A percentile compares a stretch with the other conserved stretches of the same genome.
phyloP scores from a whole-genome alignment of 2,113 vertebrate genomes.

The Eulemur macaco region DNA sequence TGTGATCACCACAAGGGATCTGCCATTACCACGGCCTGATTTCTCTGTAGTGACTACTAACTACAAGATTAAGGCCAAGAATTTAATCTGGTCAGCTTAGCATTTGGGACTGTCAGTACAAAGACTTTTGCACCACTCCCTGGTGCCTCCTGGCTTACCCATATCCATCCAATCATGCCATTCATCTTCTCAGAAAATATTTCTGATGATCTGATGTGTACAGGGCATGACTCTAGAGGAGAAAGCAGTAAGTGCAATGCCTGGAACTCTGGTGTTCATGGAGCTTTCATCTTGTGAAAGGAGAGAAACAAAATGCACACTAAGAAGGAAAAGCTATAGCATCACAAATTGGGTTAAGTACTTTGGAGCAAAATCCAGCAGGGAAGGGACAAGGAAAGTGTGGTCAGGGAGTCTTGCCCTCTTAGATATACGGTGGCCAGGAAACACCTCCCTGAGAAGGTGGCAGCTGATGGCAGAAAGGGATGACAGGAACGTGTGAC shows the following conservation, averaged over 20 bases:
- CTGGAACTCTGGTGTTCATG: background rate
- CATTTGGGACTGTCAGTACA: background rate
- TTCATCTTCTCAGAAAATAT: background rate
- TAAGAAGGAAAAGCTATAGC: background rate
- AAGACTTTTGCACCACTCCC: background rate
- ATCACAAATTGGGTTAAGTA: background rate
- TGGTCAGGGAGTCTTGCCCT: background rate
- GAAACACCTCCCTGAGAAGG: background rate
- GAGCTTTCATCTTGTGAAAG: background rate
- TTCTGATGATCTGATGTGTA: background rate
- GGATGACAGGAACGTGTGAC: background rate
- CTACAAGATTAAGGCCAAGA: background rate
- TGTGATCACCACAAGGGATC: background rate
- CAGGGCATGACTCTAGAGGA: background rate
- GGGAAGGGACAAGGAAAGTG: background rate
- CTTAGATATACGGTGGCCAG: background rate
- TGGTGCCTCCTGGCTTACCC: background rate
- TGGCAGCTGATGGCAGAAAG: background rate
- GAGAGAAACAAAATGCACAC: background rate
- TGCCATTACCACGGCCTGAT: background rate
- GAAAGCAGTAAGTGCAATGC: background rate
- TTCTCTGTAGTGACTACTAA: background rate
- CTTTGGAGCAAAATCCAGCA: background rate
- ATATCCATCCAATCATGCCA: background rate
- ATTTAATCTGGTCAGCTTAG: background rate